Evolutionary conservation across 2,113 vertebrate genomes (phyloP), one percentile per base, ranked within the genome.

Genomic region (Budorcas taxicolor): DNA sequence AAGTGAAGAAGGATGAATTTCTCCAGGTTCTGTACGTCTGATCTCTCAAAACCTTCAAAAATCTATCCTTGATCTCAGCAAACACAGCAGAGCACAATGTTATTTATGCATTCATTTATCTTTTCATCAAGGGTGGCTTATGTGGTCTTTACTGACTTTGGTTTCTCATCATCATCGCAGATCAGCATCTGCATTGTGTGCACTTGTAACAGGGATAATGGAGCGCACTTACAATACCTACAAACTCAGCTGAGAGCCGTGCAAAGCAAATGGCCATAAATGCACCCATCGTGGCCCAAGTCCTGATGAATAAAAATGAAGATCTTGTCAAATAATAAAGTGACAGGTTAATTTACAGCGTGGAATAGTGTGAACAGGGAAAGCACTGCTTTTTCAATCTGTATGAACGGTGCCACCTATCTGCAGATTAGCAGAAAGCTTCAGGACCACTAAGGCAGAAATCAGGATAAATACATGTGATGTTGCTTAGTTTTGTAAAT

Each of bases 401-500:
- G 99, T 99, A 99, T 99, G 99, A 99, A 99, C 98, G 99, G 99
- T 99, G 99, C 99, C 99, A 99, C 99, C 99, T 99, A 99, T 99
- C 99, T 99, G 99, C 98, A 98, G 98, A 98, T 99, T 97, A 97
- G 97, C 98, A 98, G 98, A 99, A 98, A 99, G 98, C 99, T 98
- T 97, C 92, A 81, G 92, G 98, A 31, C 87, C 33, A 96, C 97
- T 98, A 98, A 98, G 97, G 98, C 98, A 97, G 96, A 98, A 98
- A 99, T 96, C 88, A 0, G 97, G 97, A 98, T 98, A 99, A 99
- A 99, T 99, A 99, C 98, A 98, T 98, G 98, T 98, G 98, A 99
- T 98, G 98, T 98, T 98, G 98, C 98, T 99, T 98, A 98, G 98
- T 99, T 99, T 99, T 98, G 99, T 99, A 99, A 98, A 98, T 99